Conservation (phyloP, 2,888 invertebrate genomes). For the Tortricodes alternella region DNA sequence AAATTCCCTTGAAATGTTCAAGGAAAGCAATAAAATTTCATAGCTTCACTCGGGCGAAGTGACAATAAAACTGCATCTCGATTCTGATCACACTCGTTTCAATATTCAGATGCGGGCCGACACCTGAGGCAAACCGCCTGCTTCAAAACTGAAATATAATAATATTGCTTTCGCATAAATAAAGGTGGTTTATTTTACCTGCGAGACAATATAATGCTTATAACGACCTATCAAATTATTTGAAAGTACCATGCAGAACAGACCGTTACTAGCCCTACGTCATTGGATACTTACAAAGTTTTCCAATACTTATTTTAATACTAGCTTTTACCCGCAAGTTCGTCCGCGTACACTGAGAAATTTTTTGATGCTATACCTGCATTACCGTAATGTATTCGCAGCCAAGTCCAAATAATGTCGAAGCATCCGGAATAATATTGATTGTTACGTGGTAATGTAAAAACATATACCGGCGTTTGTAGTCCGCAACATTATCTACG, state of each 20-base stretch:
- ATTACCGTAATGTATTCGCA: too few relatives aligned
- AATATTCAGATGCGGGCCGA: conserved; percentile 71
- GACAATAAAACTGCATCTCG: conserved; percentile 81
- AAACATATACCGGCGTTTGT: too few relatives aligned
- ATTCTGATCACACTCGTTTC: conserved; percentile 78
- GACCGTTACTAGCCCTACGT: too few relatives aligned
- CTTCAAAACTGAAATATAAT: conserved; percentile 70
- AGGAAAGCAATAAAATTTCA: conserved; percentile 69
- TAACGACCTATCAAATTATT: conserved; percentile 31
- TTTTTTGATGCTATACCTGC: too few relatives aligned
- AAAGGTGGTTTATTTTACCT: conserved; percentile 50
- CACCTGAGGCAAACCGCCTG: conserved; percentile 70
- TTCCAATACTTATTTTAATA: too few relatives aligned
- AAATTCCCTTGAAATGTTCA: conserved; percentile 53
- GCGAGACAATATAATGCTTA: conserved; percentile 29
- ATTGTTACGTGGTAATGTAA: too few relatives aligned
- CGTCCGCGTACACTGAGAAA: too few relatives aligned
- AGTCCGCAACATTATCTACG: too few relatives aligned
- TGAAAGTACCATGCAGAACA: background rate
- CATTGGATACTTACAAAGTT: too few relatives aligned
- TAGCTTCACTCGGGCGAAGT: conserved; percentile 63
- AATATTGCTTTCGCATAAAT: conserved; percentile 70
- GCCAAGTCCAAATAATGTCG: too few relatives aligned
- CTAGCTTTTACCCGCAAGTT: too few relatives aligned
- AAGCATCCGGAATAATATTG: too few relatives aligned